Evolutionary conservation across 2,888 invertebrate species (phyloP), one percentile per base, ranked within the genome.

Genomic region (Hyppa rectilinea): DNA sequence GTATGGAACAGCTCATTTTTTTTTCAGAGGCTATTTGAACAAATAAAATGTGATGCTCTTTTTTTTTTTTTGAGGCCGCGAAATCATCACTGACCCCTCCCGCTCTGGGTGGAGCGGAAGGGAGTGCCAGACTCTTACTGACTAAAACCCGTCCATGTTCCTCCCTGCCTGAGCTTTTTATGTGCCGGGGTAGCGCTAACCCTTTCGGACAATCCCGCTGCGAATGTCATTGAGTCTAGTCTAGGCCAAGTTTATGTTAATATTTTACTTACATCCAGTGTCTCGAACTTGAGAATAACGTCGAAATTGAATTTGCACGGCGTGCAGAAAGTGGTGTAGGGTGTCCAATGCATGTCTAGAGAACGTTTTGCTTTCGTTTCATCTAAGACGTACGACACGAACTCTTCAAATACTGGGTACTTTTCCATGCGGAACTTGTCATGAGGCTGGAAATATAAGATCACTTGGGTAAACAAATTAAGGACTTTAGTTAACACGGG

Each of bases 321-420:
- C 43, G 98, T 98, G 90, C 98, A 98, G 91, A 98, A 98, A 87
- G 97, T 97, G 0, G 97, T 97, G 83, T 98, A 97, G 0, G 98
- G 98, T n/a, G 98, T 97, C 97, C 98, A 98, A 90, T 98, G 98
- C 98, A 98, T 98, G 90, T 98, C 98, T 81, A 98, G 94, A 5
- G 96, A 94, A 60, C 97, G 95, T 43, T 97, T 97, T 9, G 95
- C 96, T 72, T 95, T 96, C 73, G 97, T 96, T 78, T 97, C 97
- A 87, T 98, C 98, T 77, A 98, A 90, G 26, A 98, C 96, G 95
- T 98, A 98, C 63, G 97, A 95, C 0, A 98, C 97, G 83, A 98
- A 98, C 93, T 98, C 98, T 53, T 97, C 97, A 88, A 98, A 98
- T 40, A 97, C 97, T 3, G 98, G 98, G 91, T 97, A 97, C 85